Base-by-base conservation (phyloP, 2,888 invertebrate genomes). In the Oligia strigilis region DNA sequence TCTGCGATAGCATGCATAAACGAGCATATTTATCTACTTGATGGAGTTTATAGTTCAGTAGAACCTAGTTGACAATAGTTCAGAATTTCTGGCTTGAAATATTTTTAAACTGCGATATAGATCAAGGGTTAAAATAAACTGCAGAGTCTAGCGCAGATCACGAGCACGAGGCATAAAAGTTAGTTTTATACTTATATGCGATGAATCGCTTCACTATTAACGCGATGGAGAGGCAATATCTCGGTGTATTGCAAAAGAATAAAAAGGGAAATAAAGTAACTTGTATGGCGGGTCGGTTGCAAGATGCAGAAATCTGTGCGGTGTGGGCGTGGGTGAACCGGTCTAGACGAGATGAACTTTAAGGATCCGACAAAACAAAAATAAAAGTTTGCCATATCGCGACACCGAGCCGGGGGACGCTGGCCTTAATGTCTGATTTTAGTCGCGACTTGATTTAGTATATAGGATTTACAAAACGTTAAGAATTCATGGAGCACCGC, bases 301-400 rank as follows among this genome's bases (percentile, higher is more conserved):
- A 95, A 96, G 96, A 96, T 96, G 97, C 96, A 96, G 96, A 96
- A 97, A 97, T 97, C 97, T 96, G 96, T 96, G 95, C 95, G 94
- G 92, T 92, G 93, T 94, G 94, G 94, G 94, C 92, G 96, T 95
- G 94, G 94, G 94, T 93, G 94, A 96, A 97, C 97, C 97, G 97
- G 97, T 97, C 96, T 95, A 95, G 95, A 96, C 96, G 91, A 95
- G 96, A 95, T 96, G 96, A 96, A 96, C 97, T 96, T 96, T 95
- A 96, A 95, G 95, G 94, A 95, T 95, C 95, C 91, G 92, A 93
- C 94, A 93, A 95, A 96, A 96, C 93, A 94, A 96, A 91, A 96
- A 96, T 94, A 96, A 96, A 95, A 93, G 92, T 91, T 90, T 88
- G 92, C 92, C 89, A 92, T 92, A 94, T 93, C 93, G 95, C 95